Base-by-base conservation (phyloP, 2,888 invertebrate species). In the Mellilla xanthometata region DNA sequence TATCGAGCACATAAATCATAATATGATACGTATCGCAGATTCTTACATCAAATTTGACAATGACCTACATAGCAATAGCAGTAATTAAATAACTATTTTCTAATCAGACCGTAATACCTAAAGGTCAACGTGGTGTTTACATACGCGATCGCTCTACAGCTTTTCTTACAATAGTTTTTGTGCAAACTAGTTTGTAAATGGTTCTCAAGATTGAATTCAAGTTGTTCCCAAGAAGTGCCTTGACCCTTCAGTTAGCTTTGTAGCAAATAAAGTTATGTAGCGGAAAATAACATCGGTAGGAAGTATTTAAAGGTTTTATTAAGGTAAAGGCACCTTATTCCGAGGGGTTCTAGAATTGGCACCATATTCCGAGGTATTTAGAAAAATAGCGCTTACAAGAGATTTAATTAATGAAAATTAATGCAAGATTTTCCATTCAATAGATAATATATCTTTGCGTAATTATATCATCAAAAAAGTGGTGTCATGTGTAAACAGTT, bases 161-260 rank as follows among this genome's bases (percentile, higher is more conserved):
- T 13, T 1, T 12, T 12, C 11, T 1, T 24, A 23, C 24, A 8
- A n/a, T 12, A 12, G 31, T 31, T 19, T 9, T 33, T 12, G 22
- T 33, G 3, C 12, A 23, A 28, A 28, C 10, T 4, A 28, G 28
- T 5, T 11, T 41, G 52, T 54, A 38, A 48, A 36, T 9, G 27
- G 53, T 72, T 74, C 72, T 43, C 73, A 73, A 62, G 55, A 68
- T 76, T 68, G 58, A 64, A 52, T 57, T 51, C 10, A 6, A 48
- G 39, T 52, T 41, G 54, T 67, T 76, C 76, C 50, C 76, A 73
- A 67, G 65, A 40, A 62, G 62, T 61, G 62, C 32, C 49, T 56
- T 33, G 46, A 56, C 51, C 39, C 12, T 11, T 43, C 31, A 31
- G 35, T 26, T n/a, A n/a, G n/a, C n/a, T n/a, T n/a, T n/a, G n/a